Evolutionary conservation across 2,888 invertebrate genomes (phyloP).

Genomic region (Conus canariensis): DNA sequence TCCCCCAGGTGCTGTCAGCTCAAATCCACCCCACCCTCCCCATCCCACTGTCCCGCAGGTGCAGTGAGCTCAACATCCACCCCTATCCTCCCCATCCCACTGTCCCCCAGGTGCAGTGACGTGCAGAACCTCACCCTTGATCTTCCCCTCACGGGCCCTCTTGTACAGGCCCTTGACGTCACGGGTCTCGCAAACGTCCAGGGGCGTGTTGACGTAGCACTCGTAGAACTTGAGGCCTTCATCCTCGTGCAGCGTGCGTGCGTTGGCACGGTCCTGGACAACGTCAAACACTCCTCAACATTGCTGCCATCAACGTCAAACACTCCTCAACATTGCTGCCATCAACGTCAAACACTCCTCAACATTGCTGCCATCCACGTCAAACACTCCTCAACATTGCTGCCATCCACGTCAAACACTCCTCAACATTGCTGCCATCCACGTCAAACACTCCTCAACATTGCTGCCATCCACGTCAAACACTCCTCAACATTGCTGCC

Average conservation of each 20-base stretch:
- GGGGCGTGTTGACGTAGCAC: slow-evolving; percentile 96
- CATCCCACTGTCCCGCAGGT: too few species aligned
- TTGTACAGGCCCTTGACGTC: slow-evolving; percentile 98
- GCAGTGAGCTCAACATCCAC: too few species aligned
- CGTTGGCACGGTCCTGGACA: slow-evolving; percentile 90
- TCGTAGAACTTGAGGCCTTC: slow-evolving; percentile 94
- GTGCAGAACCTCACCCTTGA: slow-evolving; percentile 82
- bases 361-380: neutral
- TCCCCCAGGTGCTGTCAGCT: too few species aligned
- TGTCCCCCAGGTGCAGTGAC: too few species aligned
- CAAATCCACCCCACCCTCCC: too few species aligned
- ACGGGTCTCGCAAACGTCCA: slow-evolving; percentile 94
- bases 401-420: neutral
- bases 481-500: too few species aligned
- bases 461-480: neutral
- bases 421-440: neutral
- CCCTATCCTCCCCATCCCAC: too few species aligned
- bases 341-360: neutral
- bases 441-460: neutral
- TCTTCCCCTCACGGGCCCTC: slow-evolving; percentile 95
- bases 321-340: too few species aligned
- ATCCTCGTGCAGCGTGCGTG: slow-evolving; percentile 92
- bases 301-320: neutral
- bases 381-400: too few species aligned
- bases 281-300: neutral